Evolutionary conservation across 2,797 vertebrate species (phyloP).

Genomic region (Rhinophrynus dorsalis): DNA sequence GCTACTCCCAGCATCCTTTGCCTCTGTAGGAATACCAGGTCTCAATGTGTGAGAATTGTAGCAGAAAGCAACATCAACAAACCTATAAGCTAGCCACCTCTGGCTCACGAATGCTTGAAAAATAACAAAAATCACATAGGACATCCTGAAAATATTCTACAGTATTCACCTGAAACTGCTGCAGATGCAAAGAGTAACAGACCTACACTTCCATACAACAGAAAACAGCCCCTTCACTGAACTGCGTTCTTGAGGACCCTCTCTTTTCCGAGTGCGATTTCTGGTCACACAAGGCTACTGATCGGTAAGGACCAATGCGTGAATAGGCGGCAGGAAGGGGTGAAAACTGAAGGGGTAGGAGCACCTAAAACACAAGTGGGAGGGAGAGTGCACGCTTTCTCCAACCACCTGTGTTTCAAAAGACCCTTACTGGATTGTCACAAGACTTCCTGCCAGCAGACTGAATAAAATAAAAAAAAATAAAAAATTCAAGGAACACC

Average conservation of each 20-base stretch:
- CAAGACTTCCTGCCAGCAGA: slow-evolving; percentile 2
- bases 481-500: too few species aligned
- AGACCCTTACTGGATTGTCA: background rate
- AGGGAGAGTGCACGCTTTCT: background rate
- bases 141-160: background rate
- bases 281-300: too few species aligned
- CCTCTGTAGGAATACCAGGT: background rate
- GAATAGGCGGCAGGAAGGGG: background rate
- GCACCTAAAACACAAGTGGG: background rate
- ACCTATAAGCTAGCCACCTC: background rate
- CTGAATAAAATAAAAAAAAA: too few species aligned
- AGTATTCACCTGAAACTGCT: background rate
- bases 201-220: too few species aligned
- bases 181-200: background rate
- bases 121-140: background rate
- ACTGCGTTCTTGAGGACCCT: background rate
- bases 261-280: too few species aligned
- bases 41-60: background rate
- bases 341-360: background rate
- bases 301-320: background rate
- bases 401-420: background rate
- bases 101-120: background rate
- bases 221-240: background rate
- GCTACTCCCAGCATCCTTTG: background rate
- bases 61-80: background rate